These are phyloP conservation scores for Nymphalis polychloros DNA, from an alignment of 2,888 invertebrate species.

Conservation along the genomic window DNA sequence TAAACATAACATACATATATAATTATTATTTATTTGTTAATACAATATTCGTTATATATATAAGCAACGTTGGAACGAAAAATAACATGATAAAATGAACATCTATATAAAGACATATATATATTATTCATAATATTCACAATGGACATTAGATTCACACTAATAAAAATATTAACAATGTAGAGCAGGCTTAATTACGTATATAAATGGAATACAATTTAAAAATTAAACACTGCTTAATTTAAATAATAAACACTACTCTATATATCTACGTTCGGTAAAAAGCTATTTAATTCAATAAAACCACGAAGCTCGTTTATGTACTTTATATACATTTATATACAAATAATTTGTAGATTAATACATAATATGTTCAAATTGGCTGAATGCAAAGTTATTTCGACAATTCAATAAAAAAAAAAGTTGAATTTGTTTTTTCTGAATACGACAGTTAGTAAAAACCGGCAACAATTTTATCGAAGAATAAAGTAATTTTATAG, in stretches of 20 bases:
- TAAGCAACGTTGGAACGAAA: too few species aligned
- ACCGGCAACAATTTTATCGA: not conserved
- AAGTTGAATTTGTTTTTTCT: not conserved
- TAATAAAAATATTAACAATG: constrained; percentile 13
- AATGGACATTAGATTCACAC: constrained; percentile 7
- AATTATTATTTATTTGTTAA: too few species aligned
- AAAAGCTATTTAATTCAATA: constrained; percentile 21
- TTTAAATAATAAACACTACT: constrained; percentile 2
- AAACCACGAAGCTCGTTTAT: constrained; percentile 29
- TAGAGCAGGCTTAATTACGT: constrained; percentile 14
- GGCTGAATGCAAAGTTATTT: constrained; percentile 4
- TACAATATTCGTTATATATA: too few species aligned
- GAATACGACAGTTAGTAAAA: not conserved
- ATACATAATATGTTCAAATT: not conserved
- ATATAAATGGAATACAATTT: constrained; percentile 16
- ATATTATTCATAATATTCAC: not conserved
- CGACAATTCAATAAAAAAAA: not conserved
- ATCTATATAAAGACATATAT: too few species aligned
- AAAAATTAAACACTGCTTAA: not conserved
- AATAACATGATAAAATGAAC: too few species aligned
- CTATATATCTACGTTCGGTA: constrained; percentile 12
- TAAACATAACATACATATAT: too few species aligned
- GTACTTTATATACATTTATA: constrained; percentile 9
- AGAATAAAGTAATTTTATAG: not conserved
- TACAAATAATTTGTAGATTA: constrained; percentile 6